Evolutionary conservation across 2,888 invertebrate species (phyloP), one percentile per base, ranked within the genome.

Genomic region (Apotomis capreana): DNA sequence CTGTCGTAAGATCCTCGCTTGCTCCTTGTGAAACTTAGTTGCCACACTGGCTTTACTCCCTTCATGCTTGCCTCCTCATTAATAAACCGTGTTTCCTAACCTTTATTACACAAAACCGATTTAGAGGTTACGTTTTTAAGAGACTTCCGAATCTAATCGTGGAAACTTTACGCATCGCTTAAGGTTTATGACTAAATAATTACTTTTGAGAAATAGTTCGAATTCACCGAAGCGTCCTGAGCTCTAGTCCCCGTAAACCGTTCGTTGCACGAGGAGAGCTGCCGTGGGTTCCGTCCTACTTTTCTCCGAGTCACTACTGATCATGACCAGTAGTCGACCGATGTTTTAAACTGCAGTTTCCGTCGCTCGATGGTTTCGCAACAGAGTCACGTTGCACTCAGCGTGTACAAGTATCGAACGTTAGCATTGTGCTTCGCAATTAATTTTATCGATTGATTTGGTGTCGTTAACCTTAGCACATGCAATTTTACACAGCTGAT

Each of bases 1-100:
- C 79, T 90, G 88, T 86, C 84, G 90, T 86, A 91, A 91, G 83
- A 83, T 87, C 84, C 83, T 85, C 83, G 81, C 80, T 79, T 83
- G 85, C 62, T 83, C 83, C 89, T 88, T 89, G 87, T 90, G 88
- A 87, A 91, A 89, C 83, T 78, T 79, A 65, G 82, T 91, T 91
- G 87, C 87, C 77, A 87, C 88, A 91, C 61, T 52, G 36, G 68
- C 83, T 89, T 89, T 86, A 84, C 84, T 84, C 87, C 87, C 88
- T 87, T 87, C 85, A 85, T 87, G 83, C 87, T 86, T 84, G 82
- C 81, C 77, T 86, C 83, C 87, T 85, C 83, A 87, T 89, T 88
- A 87, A 87, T 88, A 86, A 88, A 80, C 79, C 80, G 79, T 75
- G 77, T 89, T 89, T 89, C 87, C 84, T 86, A 89, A 90, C 84